Evolutionary conservation across 1,140 invertebrate genomes (phyloP).

Genomic region (Drosophila sechellia): DNA sequence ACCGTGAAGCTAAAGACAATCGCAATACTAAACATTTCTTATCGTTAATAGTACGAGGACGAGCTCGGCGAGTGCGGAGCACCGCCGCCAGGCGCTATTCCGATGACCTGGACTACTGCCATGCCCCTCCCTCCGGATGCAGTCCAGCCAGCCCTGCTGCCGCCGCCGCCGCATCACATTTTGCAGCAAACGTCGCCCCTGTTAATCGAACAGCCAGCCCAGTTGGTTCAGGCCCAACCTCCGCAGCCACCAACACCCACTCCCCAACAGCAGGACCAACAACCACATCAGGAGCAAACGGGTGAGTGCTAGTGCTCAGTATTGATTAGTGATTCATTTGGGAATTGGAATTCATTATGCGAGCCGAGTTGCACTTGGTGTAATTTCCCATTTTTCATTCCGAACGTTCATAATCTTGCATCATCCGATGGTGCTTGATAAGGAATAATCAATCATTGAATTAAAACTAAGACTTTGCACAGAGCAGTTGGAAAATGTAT

Average conservation of each 20-base stretch:
- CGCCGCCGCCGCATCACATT: constrained; percentile 56
- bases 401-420: constrained; percentile 1
- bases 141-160: constrained; percentile 45
- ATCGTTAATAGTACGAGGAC: constrained; percentile 58
- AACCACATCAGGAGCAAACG: constrained; percentile 30
- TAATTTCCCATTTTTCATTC: background rate
- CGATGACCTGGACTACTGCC: constrained; percentile 54
- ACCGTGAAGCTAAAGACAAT: background rate
- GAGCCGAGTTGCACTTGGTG: constrained; percentile 10
- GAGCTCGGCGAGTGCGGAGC: constrained; percentile 66
- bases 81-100: constrained; percentile 55
- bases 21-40: background rate
- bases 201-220: constrained; percentile 38
- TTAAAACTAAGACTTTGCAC: background rate
- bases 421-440: constrained; percentile 2
- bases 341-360: constrained; percentile 3
- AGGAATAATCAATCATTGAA: constrained; percentile 3
- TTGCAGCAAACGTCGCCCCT: constrained; percentile 53
- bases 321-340: constrained; percentile 27
- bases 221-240: constrained; percentile 7
- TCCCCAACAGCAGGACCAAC: constrained; percentile 9
- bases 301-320: constrained; percentile 27
- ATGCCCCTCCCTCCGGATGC: constrained; percentile 22
- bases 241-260: constrained; percentile 28
- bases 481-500: background rate